These are phyloP conservation scores for Lucilia sericata DNA, from an alignment of 1,140 invertebrate species.

Conservation along the genomic window DNA sequence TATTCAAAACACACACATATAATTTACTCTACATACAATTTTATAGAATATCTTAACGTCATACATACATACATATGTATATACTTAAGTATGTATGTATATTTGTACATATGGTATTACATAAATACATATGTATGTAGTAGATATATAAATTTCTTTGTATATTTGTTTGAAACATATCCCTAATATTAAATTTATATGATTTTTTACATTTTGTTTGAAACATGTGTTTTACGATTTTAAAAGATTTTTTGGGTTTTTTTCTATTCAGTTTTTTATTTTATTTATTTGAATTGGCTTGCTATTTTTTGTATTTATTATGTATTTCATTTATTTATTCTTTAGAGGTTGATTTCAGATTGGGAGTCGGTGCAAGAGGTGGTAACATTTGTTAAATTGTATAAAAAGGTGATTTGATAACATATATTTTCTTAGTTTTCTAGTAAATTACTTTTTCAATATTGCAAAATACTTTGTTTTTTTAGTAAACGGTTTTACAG, in stretches of 20 bases:
- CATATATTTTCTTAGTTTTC: not conserved
- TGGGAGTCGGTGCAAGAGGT: not conserved
- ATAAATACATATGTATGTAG: not conserved
- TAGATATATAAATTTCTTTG: not conserved
- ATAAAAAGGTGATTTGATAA: not conserved
- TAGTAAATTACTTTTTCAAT: not conserved
- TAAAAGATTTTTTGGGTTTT: not conserved
- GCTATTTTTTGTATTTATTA: not conserved
- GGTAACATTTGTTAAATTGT: slow-evolving; percentile 5
- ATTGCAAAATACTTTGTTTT: not conserved
- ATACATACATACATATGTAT: not conserved
- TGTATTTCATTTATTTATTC: not conserved
- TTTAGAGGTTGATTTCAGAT: not conserved
- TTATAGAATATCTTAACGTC: not conserved
- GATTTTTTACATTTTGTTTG: not conserved
- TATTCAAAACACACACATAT: slow-evolving; percentile 1
- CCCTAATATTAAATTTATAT: not conserved
- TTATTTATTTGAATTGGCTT: slow-evolving; percentile 26
- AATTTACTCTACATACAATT: not conserved
- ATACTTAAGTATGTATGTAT: too few relatives aligned
- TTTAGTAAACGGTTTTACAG: too few relatives aligned
- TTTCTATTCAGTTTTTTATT: not conserved
- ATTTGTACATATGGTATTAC: not conserved
- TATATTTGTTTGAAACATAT: not conserved
- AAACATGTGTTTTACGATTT: slow-evolving; percentile 16